Percentiles rank a stretch among this genome's conserved stretches.
Evolutionary conservation across 2,888 invertebrate genomes (phyloP).

Genomic region (Luffia ferchaultella): DNA sequence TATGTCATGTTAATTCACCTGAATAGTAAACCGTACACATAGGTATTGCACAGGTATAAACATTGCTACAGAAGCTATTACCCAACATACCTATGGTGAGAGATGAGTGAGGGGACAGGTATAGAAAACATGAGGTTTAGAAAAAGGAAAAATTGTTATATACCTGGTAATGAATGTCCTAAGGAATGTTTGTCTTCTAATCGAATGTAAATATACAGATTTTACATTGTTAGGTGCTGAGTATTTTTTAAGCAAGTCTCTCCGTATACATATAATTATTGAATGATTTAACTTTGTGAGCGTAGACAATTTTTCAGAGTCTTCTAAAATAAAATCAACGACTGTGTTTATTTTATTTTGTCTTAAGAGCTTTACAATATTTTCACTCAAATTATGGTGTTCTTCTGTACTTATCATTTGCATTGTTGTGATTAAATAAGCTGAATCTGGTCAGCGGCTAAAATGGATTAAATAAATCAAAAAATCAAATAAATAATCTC

Average conservation of each 20-base stretch:
- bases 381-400: not conserved
- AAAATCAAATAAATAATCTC: too few species aligned
- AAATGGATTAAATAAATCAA: too few species aligned
- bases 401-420: not conserved
- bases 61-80: not conserved
- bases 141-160: not conserved
- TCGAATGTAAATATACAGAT: slow-evolving; percentile 29
- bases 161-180: slow-evolving; percentile 50
- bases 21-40: not conserved
- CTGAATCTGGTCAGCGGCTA: too few species aligned
- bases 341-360: slow-evolving; percentile 62
- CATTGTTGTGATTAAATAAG: too few species aligned
- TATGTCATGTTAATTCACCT: too few species aligned
- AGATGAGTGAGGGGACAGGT: not conserved
- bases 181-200: slow-evolving; percentile 30
- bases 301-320: slow-evolving; percentile 55
- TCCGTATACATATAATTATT: slow-evolving; percentile 42
- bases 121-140: slow-evolving; percentile 4
- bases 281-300: slow-evolving; percentile 54
- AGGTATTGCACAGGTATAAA: not conserved
- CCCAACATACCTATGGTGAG: not conserved
- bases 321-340: slow-evolving; percentile 65
- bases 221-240: slow-evolving; percentile 41
- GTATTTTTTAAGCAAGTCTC: slow-evolving; percentile 54
- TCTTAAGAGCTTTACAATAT: slow-evolving; percentile 39